Evolutionary conservation across 2,797 vertebrate genomes (phyloP).

Genomic region (Notolabrus celidotus): DNA sequence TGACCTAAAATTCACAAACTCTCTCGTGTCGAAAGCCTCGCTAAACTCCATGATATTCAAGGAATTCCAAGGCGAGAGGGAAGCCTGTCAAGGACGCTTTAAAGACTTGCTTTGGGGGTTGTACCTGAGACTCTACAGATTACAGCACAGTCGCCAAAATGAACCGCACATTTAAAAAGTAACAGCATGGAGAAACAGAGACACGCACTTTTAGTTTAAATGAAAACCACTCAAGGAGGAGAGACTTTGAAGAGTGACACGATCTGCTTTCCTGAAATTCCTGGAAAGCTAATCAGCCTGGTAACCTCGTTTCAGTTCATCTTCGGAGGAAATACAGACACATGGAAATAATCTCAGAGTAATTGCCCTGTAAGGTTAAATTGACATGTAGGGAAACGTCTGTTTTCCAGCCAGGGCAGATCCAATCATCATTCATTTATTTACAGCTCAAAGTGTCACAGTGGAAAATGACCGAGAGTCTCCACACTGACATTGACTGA

Average conservation of each 20-base stretch:
- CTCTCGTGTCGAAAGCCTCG: neutral
- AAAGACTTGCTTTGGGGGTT: slow-evolving; percentile 14
- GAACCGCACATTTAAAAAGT: slow-evolving; percentile 15
- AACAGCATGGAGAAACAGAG: slow-evolving; percentile 19
- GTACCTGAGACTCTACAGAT: slow-evolving; percentile 7
- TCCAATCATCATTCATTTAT: slow-evolving; percentile 42
- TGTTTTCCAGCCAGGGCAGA: slow-evolving; percentile 68
- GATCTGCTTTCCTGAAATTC: slow-evolving; percentile 41
- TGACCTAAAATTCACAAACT: slow-evolving; percentile 18
- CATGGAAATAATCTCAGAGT: slow-evolving; percentile 78
- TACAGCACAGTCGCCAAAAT: slow-evolving; percentile 17
- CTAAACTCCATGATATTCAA: slow-evolving; percentile 24
- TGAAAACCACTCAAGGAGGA: slow-evolving; percentile 32
- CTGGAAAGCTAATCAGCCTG: slow-evolving; percentile 60
- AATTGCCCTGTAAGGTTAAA: slow-evolving; percentile 75
- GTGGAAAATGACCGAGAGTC: slow-evolving; percentile 30
- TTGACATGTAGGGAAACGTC: slow-evolving; percentile 79
- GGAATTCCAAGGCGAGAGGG: slow-evolving; percentile 26
- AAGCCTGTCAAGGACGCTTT: slow-evolving; percentile 23
- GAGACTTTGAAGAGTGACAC: slow-evolving; percentile 33
- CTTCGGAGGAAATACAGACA: slow-evolving; percentile 71
- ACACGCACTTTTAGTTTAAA: slow-evolving; percentile 23
- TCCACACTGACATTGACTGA: neutral
- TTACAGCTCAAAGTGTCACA: slow-evolving; percentile 66
- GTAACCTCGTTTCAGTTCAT: slow-evolving; percentile 48